Evolutionary conservation across 2,888 invertebrate species (phyloP).

Genomic region (Dascillus cervinus): DNA sequence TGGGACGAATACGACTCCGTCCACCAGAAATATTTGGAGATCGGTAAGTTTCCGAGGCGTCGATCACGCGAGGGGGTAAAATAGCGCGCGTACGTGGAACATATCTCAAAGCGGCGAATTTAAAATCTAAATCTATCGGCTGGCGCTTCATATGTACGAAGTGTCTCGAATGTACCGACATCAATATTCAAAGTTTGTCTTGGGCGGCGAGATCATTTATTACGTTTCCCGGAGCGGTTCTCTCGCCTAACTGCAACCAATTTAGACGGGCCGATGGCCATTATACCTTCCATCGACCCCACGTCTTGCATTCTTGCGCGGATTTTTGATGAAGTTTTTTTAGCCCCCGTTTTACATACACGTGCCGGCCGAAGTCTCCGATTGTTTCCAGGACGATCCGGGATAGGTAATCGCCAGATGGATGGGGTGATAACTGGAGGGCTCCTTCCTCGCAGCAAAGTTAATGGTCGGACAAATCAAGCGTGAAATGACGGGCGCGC

Average conservation of each 20-base stretch:
- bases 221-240: conserved; percentile 32
- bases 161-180: conserved; percentile 34
- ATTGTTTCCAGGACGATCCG: too few relatives aligned
- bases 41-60: conserved; percentile 73
- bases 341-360: too few relatives aligned
- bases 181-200: conserved; percentile 42
- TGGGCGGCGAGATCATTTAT: conserved; percentile 39
- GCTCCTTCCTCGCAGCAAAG: conserved; percentile 7
- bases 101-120: conserved; percentile 30
- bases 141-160: conserved; percentile 30
- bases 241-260: conserved; percentile 31
- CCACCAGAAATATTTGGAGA: conserved; percentile 89
- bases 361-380: too few relatives aligned
- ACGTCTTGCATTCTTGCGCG: conserved; percentile 26
- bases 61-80: too few relatives aligned
- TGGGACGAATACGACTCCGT: conserved; percentile 93
- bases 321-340: conserved; percentile 19
- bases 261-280: conserved; percentile 29
- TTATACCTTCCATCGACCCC: conserved; percentile 28
- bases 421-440: conserved; percentile 12
- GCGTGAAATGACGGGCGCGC: conserved; percentile 19
- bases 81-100: too few relatives aligned
- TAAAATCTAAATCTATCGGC: conserved; percentile 34
- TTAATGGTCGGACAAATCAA: conserved; percentile 19
- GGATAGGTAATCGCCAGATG: conserved; percentile 13